Base-by-base conservation (phyloP, 2,797 vertebrate genomes). In the Anolis apletophallus region DNA sequence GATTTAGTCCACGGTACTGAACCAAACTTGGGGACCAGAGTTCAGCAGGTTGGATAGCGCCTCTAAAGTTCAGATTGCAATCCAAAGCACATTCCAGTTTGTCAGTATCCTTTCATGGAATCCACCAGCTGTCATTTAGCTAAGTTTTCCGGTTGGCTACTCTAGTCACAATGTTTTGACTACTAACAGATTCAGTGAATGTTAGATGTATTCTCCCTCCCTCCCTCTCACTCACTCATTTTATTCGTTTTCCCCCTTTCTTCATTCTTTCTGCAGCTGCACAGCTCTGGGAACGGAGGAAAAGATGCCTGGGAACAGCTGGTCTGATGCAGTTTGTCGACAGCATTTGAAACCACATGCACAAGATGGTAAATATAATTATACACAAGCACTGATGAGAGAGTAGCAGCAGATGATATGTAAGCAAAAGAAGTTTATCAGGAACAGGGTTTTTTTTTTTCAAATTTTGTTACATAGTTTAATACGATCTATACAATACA, bases 221-320 rank as follows among this genome's bases (percentile, higher is more conserved):
- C 34, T 29, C 21, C 11, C 36, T 71, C 54, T 71, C 32, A 16
- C 17, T 54, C 8, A 23, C 14, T 34, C 69, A 69, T 54, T 19
- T 57, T 71, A 17, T 84, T 55, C 29, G 40, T 81, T 3, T 76
- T 17, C 88, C 67, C 85, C 46, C 90, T n/a, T 89, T 59, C 85
- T 57, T 91, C 61, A 88, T 84, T 88, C 50, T 59, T 85, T 89
- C 87, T 90, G 32, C 34, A 99, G 99, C 91, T 99, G 99, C 91
- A 98, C 98, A 81, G 91, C 95, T 64, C 94, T 96, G 73, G 98
- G 98, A 91, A 95, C 95, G 88, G 94, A 57, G 1, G 97, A 98
- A 93, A 93, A 81, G 0, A 59, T 64, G 72, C 94, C 95, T 8
- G 99, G 98, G 81, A 98, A 95, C 0, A 85, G 94, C 32, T 92